Conservation (phyloP, 2,113 vertebrate species). For the Circaetus cinerascens region DNA sequence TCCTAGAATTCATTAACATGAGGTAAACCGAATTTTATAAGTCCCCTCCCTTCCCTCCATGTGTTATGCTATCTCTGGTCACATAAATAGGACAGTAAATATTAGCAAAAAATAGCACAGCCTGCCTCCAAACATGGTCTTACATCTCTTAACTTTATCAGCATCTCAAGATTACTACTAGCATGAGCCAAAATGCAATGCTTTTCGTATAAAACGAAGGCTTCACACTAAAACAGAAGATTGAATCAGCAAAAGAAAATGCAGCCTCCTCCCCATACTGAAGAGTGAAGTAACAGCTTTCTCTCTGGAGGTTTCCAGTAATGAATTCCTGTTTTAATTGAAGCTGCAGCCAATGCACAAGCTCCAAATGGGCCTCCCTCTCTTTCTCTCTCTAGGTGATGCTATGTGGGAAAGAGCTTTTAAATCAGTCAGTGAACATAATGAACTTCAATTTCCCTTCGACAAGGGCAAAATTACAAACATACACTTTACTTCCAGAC, state of each 20-base stretch:
- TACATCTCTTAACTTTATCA: not conserved
- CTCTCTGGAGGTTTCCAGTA: conserved; percentile 66
- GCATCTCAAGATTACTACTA: not conserved
- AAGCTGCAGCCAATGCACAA: conserved; percentile 6
- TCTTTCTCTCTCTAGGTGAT: conserved; percentile 40
- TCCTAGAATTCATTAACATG: not conserved
- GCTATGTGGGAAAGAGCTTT: conserved; percentile 61
- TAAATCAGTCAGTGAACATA: conserved; percentile 69
- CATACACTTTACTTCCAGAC: conserved; percentile 72
- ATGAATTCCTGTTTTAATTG: conserved; percentile 76
- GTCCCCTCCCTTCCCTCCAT: not conserved
- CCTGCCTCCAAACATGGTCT: not conserved
- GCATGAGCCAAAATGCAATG: not conserved
- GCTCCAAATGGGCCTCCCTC: conserved; percentile 24
- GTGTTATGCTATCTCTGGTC: not conserved
- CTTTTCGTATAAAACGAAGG: not conserved
- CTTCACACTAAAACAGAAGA: not conserved
- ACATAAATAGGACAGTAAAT: not conserved
- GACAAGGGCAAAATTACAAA: conserved; percentile 76
- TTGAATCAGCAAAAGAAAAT: conserved; percentile 18
- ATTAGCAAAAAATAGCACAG: not conserved
- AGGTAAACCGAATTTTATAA: not conserved
- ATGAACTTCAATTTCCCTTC: conserved; percentile 75
- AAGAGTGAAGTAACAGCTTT: conserved; percentile 18
- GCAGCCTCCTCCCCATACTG: not conserved